Conservation (phyloP, 2,797 vertebrate species). For the Apogon hyalosoma region DNA sequence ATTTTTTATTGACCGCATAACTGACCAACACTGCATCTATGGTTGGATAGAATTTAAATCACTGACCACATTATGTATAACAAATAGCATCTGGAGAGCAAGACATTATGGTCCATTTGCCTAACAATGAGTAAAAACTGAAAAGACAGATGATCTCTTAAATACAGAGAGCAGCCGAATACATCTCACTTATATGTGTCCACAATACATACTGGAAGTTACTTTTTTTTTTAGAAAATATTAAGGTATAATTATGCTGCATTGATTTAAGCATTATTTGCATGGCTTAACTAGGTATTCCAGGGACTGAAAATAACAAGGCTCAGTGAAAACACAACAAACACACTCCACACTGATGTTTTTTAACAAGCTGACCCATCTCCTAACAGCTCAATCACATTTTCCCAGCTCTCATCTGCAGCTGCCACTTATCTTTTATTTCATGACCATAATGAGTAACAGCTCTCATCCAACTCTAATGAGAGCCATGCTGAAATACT, state of each 20-base stretch:
- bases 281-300: not conserved
- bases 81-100: conserved; percentile 18
- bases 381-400: conserved; percentile 10
- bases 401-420: conserved; percentile 16
- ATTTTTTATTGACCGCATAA: conserved; percentile 21
- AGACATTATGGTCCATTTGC: conserved; percentile 11
- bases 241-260: not conserved
- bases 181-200: not conserved
- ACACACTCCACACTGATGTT: conserved; percentile 31
- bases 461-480: conserved; percentile 15
- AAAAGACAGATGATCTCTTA: not conserved
- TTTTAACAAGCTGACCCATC: conserved; percentile 26
- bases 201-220: not conserved
- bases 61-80: conserved; percentile 27
- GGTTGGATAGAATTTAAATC: conserved; percentile 31
- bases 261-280: conserved; percentile 8
- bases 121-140: conserved; percentile 1
- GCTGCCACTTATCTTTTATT: conserved; percentile 12
- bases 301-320: conserved; percentile 1
- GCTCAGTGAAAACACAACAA: conserved; percentile 2
- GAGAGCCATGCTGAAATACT: conserved; percentile 13
- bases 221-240: not conserved
- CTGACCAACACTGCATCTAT: conserved; percentile 21
- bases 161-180: not conserved
- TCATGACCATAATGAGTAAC: conserved; percentile 11